These are phyloP conservation scores for Centruroides vittatus DNA, from an alignment of 1,140 invertebrate species.

Conservation along the genomic window DNA sequence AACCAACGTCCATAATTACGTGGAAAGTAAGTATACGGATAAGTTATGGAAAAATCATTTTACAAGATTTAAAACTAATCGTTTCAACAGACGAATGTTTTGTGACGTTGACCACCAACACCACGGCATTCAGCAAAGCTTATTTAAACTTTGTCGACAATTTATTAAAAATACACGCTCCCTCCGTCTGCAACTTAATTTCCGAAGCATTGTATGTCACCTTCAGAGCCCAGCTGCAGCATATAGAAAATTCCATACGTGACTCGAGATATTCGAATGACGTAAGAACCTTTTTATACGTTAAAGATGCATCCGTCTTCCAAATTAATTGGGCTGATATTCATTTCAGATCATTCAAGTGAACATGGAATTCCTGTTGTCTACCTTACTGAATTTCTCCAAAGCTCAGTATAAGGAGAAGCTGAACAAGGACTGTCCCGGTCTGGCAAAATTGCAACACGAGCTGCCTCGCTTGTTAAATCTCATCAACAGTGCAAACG, in stretches of 20 bases:
- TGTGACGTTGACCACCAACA: constrained; percentile 52
- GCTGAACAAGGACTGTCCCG: too few species aligned
- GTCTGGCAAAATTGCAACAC: too few species aligned
- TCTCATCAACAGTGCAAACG: too few species aligned
- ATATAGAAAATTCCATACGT: constrained; percentile 42
- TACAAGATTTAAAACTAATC: constrained; percentile 21
- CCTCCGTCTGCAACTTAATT: constrained; percentile 45
- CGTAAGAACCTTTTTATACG: too few species aligned
- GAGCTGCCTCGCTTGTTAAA: too few species aligned
- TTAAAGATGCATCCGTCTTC: too few species aligned
- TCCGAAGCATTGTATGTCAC: constrained; percentile 46
- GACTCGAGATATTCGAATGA: constrained; percentile 29
- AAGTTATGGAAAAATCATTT: constrained; percentile 1
- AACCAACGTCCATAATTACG: constrained; percentile 27
- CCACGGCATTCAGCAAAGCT: constrained; percentile 49
- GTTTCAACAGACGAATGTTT: constrained; percentile 43
- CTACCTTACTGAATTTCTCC: too few species aligned
- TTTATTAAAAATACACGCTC: constrained; percentile 46
- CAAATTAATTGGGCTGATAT: too few species aligned
- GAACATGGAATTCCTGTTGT: too few species aligned
- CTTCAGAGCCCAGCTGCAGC: constrained; percentile 46
- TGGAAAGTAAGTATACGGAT: constrained; percentile 38
- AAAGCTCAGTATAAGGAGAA: too few species aligned
- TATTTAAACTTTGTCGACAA: constrained; percentile 50
- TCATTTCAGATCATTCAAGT: too few species aligned